Conservation (phyloP, 2,113 vertebrate genomes). For the Oenanthe oenanthe region DNA sequence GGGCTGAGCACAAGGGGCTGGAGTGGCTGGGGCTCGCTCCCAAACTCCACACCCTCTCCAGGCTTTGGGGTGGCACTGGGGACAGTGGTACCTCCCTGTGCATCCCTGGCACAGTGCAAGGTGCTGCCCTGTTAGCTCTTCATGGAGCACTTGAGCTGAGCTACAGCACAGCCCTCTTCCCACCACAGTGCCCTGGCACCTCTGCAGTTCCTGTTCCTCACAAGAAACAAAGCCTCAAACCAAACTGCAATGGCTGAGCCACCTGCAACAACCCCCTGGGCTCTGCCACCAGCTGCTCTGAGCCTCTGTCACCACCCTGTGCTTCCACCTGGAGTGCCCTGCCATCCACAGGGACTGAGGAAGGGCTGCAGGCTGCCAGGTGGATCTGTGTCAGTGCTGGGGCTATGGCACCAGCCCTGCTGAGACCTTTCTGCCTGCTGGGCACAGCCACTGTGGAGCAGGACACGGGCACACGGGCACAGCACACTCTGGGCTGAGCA, state of each 20-base stretch:
- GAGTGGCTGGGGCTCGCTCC: rapidly evolving
- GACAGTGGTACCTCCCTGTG: rapidly evolving
- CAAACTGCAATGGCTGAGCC: background rate
- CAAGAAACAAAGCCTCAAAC: background rate
- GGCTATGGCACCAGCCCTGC: background rate
- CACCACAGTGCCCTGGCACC: rapidly evolving
- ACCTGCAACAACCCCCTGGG: background rate
- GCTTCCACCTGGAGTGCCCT: rapidly evolving
- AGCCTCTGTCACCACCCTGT: background rate
- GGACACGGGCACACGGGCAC: rapidly evolving
- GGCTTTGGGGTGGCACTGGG: background rate
- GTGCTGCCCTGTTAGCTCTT: background rate
- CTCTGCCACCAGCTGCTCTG: background rate
- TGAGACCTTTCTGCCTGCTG: rapidly evolving
- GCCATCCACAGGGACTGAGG: rapidly evolving
- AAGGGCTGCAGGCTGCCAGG: background rate
- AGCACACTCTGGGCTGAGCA: rapidly evolving
- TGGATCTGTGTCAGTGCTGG: rapidly evolving
- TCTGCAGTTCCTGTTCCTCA: background rate
- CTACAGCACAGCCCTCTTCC: background rate
- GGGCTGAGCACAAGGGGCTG: background rate
- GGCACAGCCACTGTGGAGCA: rapidly evolving
- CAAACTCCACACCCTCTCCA: rapidly evolving
- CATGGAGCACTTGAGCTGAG: background rate
- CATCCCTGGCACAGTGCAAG: rapidly evolving